Evolutionary conservation across 2,113 vertebrate species (phyloP).

Genomic region (Theropithecus gelada): DNA sequence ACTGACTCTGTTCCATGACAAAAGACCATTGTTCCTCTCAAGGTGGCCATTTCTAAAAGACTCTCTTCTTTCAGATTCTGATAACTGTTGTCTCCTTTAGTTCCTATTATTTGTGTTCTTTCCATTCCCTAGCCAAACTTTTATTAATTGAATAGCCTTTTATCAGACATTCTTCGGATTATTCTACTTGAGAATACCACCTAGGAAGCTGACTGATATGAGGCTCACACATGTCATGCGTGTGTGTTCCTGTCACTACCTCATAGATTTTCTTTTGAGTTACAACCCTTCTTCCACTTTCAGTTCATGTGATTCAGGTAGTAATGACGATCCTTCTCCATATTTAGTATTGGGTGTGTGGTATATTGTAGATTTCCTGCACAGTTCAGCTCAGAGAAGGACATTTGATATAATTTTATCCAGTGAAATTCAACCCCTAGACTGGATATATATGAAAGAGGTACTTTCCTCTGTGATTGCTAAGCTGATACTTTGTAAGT

Average conservation of each 20-base stretch:
- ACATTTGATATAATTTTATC: neutral
- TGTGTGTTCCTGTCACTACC: neutral
- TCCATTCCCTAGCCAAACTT: neutral
- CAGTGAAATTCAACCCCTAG: neutral
- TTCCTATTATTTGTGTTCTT: neutral
- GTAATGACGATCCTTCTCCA: neutral
- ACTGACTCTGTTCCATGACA: neutral
- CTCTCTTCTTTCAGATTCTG: neutral
- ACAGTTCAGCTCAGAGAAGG: neutral
- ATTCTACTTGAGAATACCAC: neutral
- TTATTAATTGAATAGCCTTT: neutral
- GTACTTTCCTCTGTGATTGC: neutral
- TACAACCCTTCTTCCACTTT: neutral
- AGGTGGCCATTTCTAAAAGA: neutral
- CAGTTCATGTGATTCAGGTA: neutral
- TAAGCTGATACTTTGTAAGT: neutral
- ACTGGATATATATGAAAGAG: neutral
- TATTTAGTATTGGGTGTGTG: neutral
- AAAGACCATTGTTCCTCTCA: neutral
- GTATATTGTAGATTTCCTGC: neutral
- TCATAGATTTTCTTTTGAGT: neutral
- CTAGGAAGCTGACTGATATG: neutral
- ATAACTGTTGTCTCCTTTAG: neutral
- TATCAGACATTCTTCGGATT: neutral
- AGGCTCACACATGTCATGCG: fast-evolving